phyloP scores from a whole-genome alignment of 2,113 vertebrate genomes.

The Calyptommatus sinebrachiatus region DNA sequence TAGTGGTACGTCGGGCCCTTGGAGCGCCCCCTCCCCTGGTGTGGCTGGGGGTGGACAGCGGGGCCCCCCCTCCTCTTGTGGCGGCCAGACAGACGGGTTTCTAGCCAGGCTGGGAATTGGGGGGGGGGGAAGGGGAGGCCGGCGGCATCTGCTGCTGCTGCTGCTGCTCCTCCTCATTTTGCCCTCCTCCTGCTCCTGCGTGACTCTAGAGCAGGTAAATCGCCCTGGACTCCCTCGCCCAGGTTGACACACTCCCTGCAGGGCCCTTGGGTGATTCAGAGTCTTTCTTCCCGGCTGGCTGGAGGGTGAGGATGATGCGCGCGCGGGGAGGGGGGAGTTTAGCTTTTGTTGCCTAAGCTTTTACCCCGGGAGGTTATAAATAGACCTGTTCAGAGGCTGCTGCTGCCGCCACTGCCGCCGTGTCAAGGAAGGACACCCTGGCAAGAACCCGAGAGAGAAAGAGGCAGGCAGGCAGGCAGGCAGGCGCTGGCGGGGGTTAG shows the following conservation, averaged over 20 bases:
- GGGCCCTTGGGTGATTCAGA: conserved; percentile 43
- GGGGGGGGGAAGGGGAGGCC: background rate
- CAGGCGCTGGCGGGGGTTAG: conserved; percentile 12
- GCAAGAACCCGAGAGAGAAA: conserved; percentile 6
- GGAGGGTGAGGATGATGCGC: background rate
- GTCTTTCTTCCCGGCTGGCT: background rate
- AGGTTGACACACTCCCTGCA: conserved; percentile 13
- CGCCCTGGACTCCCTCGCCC: conserved; percentile 3
- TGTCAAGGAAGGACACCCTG: conserved; percentile 53
- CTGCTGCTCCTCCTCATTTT: background rate
- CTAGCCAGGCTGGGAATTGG: background rate
- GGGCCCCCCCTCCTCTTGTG: too few species aligned
- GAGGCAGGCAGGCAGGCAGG: background rate
- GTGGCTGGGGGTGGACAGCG: too few species aligned
- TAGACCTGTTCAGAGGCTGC: conserved; percentile 43
- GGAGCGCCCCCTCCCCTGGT: background rate
- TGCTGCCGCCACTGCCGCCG: too few species aligned
- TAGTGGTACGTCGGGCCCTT: background rate
- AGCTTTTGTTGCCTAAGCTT: conserved; percentile 44
- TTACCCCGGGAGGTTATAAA: conserved; percentile 58
- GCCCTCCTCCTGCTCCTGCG: background rate
- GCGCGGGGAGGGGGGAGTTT: background rate
- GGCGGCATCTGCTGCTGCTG: background rate
- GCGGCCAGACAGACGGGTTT: background rate
- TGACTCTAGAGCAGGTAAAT: conserved; percentile 13